Base-by-base conservation (phyloP, 2,888 invertebrate genomes). In the Mimas tiliae region DNA sequence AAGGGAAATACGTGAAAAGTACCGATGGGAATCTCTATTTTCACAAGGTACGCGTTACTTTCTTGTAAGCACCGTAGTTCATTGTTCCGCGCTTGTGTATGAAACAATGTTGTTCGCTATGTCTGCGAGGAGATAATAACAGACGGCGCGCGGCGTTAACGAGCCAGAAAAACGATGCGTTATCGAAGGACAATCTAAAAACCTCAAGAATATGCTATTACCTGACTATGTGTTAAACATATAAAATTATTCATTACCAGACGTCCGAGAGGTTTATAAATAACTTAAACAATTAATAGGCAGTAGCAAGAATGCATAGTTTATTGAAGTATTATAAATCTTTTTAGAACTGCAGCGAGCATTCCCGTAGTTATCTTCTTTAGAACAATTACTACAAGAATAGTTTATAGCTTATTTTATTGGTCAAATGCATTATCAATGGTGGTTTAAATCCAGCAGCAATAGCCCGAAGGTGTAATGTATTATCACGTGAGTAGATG, bases 1-100 rank as follows among this genome's bases (percentile, higher is more conserved):
- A 82, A 75, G 74, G 81, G 74, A 80, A 79, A 75, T 74, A 70
- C 72, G 75, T 79, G 80, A 83, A 85, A 83, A 80, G 73, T 79
- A 58, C 55, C 48, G 76, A 75, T 80, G 81, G 67, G 82, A 83
- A 81, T 72, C 74, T 71, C 34, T 63, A 72, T 77, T 78, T 74
- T 71, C 75, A 76, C 74, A 73, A 67, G 71, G 58, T 68, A 65
- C 72, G 65, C 66, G 71, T 70, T 74, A 71, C 74, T 76, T 79
- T 78, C 73, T 75, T 80, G 72, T 69, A 67, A 64, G 65, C 69
- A 68, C 34, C 64, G 58, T 68, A 64, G 62, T n/a, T 62, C 73
- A 79, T 80, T 81, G 80, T 83, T 74, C 69, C 19, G 48, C 27
- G 66, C 69, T 71, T 70, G 70, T 69, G 69, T 73, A 52, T 63